phyloP scores from a whole-genome alignment of 2,797 vertebrate genomes.

The Rousettus madagascariensis region DNA sequence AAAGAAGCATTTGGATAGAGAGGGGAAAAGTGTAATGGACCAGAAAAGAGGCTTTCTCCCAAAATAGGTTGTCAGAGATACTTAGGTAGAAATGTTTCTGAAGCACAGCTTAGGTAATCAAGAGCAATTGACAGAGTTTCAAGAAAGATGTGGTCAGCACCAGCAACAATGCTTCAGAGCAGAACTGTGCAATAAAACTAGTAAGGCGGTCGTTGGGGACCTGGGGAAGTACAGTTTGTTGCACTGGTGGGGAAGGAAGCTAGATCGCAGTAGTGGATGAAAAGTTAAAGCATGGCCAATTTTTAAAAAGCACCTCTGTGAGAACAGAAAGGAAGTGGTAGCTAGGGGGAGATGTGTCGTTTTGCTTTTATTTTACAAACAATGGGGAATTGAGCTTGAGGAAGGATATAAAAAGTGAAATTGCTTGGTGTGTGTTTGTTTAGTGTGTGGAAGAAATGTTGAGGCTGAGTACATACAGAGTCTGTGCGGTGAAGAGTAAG shows the following conservation, averaged over 20 bases:
- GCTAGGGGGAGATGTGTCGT: neutral
- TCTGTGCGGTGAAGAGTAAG: neutral
- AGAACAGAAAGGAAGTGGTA: neutral
- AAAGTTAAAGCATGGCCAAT: neutral
- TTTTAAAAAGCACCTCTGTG: neutral
- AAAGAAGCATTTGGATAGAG: neutral
- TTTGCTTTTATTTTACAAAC: slow-evolving; percentile 21
- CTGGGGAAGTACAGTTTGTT: neutral
- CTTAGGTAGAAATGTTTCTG: neutral
- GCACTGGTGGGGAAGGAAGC: neutral
- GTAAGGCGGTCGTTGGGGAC: neutral
- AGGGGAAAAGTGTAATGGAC: neutral
- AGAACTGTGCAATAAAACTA: neutral
- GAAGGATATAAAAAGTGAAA: neutral
- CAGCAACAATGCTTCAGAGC: neutral
- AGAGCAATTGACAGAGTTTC: neutral
- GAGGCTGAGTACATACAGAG: neutral
- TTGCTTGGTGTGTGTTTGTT: neutral
- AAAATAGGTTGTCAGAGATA: neutral
- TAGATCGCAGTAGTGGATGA: neutral
- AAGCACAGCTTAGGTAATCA: neutral
- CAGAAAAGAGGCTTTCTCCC: neutral
- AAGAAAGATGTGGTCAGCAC: neutral
- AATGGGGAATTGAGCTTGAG: neutral
- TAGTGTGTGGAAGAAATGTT: neutral